A percentile compares a stretch with the other conserved stretches of the same genome.
These are phyloP conservation scores for Chaetops frenatus DNA, from an alignment of 2,113 vertebrate species.

Conservation along the genomic window DNA sequence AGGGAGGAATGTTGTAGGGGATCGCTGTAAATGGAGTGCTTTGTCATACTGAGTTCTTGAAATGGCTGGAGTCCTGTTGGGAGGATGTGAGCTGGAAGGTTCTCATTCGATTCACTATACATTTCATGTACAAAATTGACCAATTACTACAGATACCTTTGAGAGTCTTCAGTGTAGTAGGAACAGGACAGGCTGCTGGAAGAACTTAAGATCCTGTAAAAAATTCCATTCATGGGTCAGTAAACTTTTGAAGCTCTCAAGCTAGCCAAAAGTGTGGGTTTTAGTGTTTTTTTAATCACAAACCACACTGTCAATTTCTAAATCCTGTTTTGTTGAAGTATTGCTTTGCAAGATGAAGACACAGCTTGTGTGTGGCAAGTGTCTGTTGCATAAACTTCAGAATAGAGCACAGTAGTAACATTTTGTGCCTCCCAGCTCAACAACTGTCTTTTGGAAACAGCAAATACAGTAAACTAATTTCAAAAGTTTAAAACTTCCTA, in stretches of 20 bases:
- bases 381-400: not conserved
- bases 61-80: constrained; percentile 34
- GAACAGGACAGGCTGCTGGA: not conserved
- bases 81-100: constrained; percentile 42
- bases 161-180: not conserved
- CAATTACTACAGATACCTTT: not conserved
- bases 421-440: not conserved
- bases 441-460: not conserved
- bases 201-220: not conserved
- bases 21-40: constrained; percentile 44
- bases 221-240: not conserved
- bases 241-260: not conserved
- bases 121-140: not conserved
- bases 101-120: not conserved
- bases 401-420: not conserved
- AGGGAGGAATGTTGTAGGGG: constrained; percentile 23
- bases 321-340: not conserved
- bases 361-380: not conserved
- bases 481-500: not conserved
- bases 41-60: constrained; percentile 41
- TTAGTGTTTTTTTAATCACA: not conserved
- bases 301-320: not conserved
- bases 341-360: not conserved
- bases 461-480: not conserved
- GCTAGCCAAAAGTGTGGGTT: not conserved